These are phyloP conservation scores for Zonotrichia leucophrys DNA, from an alignment of 2,113 vertebrate genomes.

Conservation along the genomic window DNA sequence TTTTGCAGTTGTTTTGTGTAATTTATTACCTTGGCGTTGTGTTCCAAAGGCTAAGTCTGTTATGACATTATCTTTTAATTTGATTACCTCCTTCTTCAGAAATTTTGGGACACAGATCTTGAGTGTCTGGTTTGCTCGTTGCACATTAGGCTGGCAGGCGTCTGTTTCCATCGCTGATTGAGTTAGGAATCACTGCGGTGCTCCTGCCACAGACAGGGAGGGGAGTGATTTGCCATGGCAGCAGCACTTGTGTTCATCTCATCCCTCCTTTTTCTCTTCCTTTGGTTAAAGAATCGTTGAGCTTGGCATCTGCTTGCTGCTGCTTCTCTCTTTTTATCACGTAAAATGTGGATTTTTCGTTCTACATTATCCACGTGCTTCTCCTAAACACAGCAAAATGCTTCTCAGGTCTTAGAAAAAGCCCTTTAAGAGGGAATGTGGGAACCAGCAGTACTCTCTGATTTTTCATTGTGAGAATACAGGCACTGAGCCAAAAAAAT, in stretches of 20 bases:
- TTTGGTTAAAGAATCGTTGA: background rate
- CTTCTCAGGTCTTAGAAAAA: background rate
- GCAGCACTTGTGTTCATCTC: fast-evolving
- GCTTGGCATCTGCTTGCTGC: background rate
- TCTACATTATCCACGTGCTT: fast-evolving
- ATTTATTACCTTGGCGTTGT: background rate
- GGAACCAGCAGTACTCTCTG: background rate
- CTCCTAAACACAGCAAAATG: background rate
- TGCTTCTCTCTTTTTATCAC: background rate
- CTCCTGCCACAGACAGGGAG: background rate
- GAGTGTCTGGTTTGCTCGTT: background rate
- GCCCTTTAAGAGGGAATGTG: background rate
- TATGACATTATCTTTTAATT: constrained; percentile 37
- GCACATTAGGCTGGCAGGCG: background rate
- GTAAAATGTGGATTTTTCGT: background rate
- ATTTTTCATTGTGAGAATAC: background rate
- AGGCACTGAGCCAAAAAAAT: background rate
- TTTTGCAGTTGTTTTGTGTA: background rate
- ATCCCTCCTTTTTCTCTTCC: background rate
- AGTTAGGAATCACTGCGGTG: background rate
- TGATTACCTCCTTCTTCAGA: constrained; percentile 19
- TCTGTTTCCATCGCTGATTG: constrained; percentile 20
- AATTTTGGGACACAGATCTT: constrained; percentile 18
- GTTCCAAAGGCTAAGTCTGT: constrained; percentile 14
- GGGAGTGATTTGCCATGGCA: background rate